phyloP scores from a whole-genome alignment of 1,140 invertebrate genomes.

The Cherax destructor region DNA sequence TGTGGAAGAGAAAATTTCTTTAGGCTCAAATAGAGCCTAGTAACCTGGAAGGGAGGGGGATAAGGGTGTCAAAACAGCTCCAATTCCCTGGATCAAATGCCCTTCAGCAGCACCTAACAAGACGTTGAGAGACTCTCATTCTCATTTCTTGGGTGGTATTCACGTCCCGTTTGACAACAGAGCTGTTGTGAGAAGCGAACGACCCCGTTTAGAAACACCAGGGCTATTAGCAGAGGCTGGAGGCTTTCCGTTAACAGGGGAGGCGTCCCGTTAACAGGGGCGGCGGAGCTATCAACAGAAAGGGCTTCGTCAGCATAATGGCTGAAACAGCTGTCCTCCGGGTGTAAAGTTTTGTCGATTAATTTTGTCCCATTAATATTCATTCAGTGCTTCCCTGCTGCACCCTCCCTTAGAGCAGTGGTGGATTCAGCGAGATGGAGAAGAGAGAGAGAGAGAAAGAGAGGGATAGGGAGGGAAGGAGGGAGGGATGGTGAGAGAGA shows the following conservation, averaged over 20 bases:
- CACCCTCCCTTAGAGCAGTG: not conserved
- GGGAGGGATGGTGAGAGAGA: not conserved
- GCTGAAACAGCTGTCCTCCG: conserved; percentile 31
- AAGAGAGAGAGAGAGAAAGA: not conserved
- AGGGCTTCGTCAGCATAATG: not conserved
- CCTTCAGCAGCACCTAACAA: too few species aligned
- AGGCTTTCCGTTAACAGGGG: not conserved
- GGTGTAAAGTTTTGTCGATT: conserved; percentile 53
- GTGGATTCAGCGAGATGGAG: conserved; percentile 19
- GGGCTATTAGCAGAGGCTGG: not conserved
- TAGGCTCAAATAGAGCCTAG: too few species aligned
- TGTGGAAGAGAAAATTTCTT: too few species aligned
- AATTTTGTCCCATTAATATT: conserved; percentile 57
- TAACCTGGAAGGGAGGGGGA: too few species aligned
- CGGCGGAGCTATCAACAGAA: not conserved
- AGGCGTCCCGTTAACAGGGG: not conserved
- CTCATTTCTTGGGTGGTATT: too few species aligned
- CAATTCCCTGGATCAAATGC: too few species aligned
- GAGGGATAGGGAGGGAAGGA: not conserved
- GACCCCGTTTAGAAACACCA: too few species aligned
- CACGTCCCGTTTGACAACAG: too few species aligned
- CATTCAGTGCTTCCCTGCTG: conserved; percentile 26
- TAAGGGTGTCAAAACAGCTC: too few species aligned
- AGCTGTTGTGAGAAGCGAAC: too few species aligned
- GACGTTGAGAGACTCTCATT: too few species aligned